Evolutionary conservation across 2,888 invertebrate genomes (phyloP).

Genomic region (Brassicogethes aeneus): DNA sequence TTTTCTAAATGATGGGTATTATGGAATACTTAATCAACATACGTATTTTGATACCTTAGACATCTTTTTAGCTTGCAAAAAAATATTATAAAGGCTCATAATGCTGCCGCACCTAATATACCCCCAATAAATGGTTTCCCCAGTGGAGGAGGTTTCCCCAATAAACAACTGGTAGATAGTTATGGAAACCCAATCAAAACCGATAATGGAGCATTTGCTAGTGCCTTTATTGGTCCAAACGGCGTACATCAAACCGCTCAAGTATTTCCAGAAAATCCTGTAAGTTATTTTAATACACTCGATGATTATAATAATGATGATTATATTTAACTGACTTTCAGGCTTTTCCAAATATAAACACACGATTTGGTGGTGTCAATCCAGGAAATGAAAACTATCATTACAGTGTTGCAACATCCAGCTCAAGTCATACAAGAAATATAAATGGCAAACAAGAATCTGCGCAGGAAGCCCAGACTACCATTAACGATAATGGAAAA

Average conservation of each 20-base stretch:
- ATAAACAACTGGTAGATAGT: too few relatives aligned
- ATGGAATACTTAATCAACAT: too few relatives aligned
- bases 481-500: constrained; percentile 66
- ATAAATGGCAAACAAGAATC: constrained; percentile 50
- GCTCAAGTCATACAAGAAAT: constrained; percentile 50
- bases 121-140: too few relatives aligned
- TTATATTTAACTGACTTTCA: too few relatives aligned
- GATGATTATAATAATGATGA: too few relatives aligned
- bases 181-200: constrained; percentile 6
- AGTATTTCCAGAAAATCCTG: constrained; percentile 53
- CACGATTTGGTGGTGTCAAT: constrained; percentile 33
- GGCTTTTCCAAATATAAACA: constrained; percentile 44
- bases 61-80: too few relatives aligned
- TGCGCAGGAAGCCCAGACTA: constrained; percentile 53
- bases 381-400: constrained; percentile 23
- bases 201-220: constrained; percentile 43
- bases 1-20: too few relatives aligned
- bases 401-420: constrained; percentile 54
- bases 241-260: constrained; percentile 49
- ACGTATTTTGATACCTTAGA: too few relatives aligned
- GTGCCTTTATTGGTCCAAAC: constrained; percentile 46
- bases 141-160: too few relatives aligned
- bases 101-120: too few relatives aligned
- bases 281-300: constrained; percentile 37
- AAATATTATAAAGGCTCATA: too few relatives aligned